Percentiles rank a stretch among this genome's conserved stretches.
Conservation (phyloP, 2,797 vertebrate genomes). For the Clarias platycephalus region DNA sequence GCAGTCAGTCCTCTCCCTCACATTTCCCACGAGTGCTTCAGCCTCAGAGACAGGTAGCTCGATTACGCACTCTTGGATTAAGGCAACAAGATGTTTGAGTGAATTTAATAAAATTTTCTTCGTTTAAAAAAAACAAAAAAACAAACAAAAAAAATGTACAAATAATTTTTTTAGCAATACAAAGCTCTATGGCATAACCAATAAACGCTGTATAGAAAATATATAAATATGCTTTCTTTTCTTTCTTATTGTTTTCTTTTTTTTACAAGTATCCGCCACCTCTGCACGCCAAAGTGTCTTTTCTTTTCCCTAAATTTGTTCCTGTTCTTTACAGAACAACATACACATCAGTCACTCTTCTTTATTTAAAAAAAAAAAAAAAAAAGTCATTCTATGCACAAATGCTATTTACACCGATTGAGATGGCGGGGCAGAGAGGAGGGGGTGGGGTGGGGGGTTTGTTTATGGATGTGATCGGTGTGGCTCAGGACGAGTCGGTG, state of each 20-base stretch:
- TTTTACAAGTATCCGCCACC: constrained; percentile 82
- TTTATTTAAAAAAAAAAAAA: constrained; percentile 45
- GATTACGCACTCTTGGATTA: constrained; percentile 80
- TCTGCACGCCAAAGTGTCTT: constrained; percentile 50
- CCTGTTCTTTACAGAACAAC: constrained; percentile 43
- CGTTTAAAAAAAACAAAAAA: constrained; percentile 66
- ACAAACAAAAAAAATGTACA: constrained; percentile 76
- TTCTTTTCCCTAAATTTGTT: constrained; percentile 35
- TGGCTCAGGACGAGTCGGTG: constrained; percentile 94
- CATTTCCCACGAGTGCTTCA: constrained; percentile 67
- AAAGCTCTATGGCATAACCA: constrained; percentile 91
- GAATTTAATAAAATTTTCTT: constrained; percentile 91
- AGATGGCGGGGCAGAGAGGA: constrained; percentile 56
- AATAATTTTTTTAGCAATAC: constrained; percentile 86
- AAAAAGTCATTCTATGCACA: constrained; percentile 73
- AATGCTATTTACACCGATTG: constrained; percentile 81
- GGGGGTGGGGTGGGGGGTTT: constrained; percentile 47
- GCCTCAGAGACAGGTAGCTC: constrained; percentile 68
- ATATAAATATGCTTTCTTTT: constrained; percentile 94
- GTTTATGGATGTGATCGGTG: constrained; percentile 53
- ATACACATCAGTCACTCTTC: constrained; percentile 67
- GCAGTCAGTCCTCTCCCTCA: constrained; percentile 52
- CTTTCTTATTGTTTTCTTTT: constrained; percentile 71
- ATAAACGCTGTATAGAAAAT: constrained; percentile 97
- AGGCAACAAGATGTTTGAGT: constrained; percentile 91